These are phyloP conservation scores for Bufotes viridis DNA, from an alignment of 2,797 vertebrate species.

Conservation along the genomic window DNA sequence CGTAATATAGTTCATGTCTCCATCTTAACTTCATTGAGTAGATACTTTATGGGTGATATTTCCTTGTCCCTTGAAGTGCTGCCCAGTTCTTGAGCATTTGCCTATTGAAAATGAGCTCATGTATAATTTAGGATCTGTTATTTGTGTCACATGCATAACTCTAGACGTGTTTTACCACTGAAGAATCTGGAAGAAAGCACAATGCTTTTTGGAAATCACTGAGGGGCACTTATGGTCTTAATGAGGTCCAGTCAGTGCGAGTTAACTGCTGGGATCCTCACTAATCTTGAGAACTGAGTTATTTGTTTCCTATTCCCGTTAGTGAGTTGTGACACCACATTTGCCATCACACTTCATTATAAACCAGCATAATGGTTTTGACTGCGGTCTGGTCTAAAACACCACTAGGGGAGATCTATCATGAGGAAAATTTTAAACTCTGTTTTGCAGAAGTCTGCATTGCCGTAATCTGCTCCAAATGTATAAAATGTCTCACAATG, in stretches of 20 bases:
- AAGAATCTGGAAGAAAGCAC: background rate
- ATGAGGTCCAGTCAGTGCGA: background rate
- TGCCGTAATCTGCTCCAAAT: too few species aligned
- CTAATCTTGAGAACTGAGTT: background rate
- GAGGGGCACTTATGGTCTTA: background rate
- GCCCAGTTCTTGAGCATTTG: constrained; percentile 3
- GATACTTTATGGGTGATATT: constrained; percentile 8
- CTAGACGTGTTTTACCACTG: constrained; percentile 12
- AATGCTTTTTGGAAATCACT: background rate
- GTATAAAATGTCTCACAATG: too few species aligned
- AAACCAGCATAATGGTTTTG: background rate
- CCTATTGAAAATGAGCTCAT: background rate
- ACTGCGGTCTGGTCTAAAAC: background rate
- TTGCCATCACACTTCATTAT: background rate
- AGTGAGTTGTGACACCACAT: background rate
- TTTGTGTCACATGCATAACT: constrained; percentile 1
- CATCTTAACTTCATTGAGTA: background rate
- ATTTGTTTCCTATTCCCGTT: background rate
- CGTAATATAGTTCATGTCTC: background rate
- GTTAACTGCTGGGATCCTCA: background rate
- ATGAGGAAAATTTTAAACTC: too few species aligned
- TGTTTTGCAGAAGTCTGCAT: too few species aligned
- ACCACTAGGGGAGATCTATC: background rate
- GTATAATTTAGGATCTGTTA: background rate
- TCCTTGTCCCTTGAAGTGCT: constrained; percentile 5